Base-by-base conservation (phyloP, 2,888 invertebrate species). In the Anorthoa munda region DNA sequence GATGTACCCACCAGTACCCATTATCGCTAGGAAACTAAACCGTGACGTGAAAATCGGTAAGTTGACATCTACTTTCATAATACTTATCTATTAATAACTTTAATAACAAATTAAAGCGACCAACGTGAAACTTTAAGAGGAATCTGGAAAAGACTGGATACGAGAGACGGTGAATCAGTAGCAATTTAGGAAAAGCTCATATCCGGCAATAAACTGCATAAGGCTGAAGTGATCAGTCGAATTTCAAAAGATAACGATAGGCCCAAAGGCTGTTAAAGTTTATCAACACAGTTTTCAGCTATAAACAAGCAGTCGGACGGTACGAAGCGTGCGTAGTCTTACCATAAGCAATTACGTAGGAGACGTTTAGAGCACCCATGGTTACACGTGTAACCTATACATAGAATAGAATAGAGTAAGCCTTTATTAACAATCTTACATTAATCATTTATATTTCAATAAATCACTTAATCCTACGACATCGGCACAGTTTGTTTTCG, bases 1-100 rank as follows among this genome's bases (percentile, higher is more conserved):
- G 77, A 93, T 98, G 97, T 98, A 98, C 91, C 98, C 98, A 88
- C 98, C 98, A 88, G 98, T 98, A 77, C 98, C 98, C 0, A 90
- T 98, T 53, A 98, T 98, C 87, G 98, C 98, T 0, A 97, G 98
- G 66, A 97, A 98, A 77, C 76, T 86, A 2, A 97, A 97, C 68
- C 96, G 97, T 68, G 98, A 98, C 87, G 96, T 98, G 4, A 97
- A 97, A 94, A 96, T 98, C 76, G 97, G 98, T 97, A 91, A 86
- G 87, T 79, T 39, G 7, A 39, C 39, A 39, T 9, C 46, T 45
- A 12, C 18, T 12, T 58, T 21, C 21, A 4, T 55, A 23, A 55
- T 53, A 21, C 13, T 23, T 21, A 12, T 13, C 3, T 51, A 23
- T 23, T 23, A 55, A 13, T 21, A n/a, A 53, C 5, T 55, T n/a